phyloP scores from a whole-genome alignment of 2,797 vertebrate genomes.

The Rhadinocentrus ornatus region DNA sequence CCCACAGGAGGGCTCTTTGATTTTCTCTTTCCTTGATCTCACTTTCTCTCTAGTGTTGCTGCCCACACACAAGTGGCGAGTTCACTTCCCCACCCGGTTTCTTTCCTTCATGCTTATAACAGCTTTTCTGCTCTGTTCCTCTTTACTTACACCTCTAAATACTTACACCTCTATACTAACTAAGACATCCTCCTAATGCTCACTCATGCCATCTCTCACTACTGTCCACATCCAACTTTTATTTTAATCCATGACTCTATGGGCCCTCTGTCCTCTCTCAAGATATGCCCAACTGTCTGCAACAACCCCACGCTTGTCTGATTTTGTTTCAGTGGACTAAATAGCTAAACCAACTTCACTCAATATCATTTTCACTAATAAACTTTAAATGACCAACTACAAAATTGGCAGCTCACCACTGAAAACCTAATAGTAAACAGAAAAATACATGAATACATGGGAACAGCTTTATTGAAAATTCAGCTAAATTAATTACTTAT shows the following conservation, averaged over 20 bases:
- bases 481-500: too few relatives aligned
- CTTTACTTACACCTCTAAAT: conserved; percentile 11
- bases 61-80: conserved; percentile 29
- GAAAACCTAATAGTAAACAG: too few relatives aligned
- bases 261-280: not conserved
- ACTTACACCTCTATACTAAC: not conserved
- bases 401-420: too few relatives aligned
- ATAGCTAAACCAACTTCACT: not conserved
- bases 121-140: conserved; percentile 6
- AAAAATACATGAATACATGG: too few relatives aligned
- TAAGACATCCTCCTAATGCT: not conserved
- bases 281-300: not conserved
- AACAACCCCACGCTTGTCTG: conserved; percentile 7
- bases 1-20: conserved; percentile 58
- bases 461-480: too few relatives aligned
- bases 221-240: not conserved
- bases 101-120: conserved; percentile 24
- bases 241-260: not conserved
- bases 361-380: not conserved
- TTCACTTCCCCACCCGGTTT: conserved; percentile 25
- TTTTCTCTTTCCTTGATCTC: conserved; percentile 62
- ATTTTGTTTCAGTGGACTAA: conserved; percentile 13
- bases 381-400: too few relatives aligned
- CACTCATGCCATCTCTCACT: not conserved
- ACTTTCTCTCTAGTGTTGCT: conserved; percentile 42